A percentile compares a stretch with the other conserved stretches of the same genome.
Conservation (phyloP, 2,797 vertebrate species). For the Decapterus maruadsi region DNA sequence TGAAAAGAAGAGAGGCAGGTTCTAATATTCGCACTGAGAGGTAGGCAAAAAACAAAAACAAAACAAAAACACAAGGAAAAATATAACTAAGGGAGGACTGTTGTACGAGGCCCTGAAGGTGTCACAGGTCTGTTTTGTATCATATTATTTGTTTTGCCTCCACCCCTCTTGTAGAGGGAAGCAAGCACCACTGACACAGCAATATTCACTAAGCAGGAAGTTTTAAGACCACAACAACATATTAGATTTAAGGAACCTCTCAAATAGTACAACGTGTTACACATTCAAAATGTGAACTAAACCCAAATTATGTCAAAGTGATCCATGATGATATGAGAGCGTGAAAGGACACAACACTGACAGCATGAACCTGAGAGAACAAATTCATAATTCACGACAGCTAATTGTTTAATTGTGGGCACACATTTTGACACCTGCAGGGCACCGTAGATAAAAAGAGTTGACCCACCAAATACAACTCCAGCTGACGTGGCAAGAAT, state of each 20-base stretch:
- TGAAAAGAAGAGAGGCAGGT: constrained; percentile 13
- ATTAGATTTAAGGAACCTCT: too few relatives aligned
- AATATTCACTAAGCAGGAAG: too few relatives aligned
- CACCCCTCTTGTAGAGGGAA: too few relatives aligned
- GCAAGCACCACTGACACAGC: too few relatives aligned
- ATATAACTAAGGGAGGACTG: neutral
- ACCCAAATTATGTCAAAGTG: neutral
- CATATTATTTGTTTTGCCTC: neutral
- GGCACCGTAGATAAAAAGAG: neutral
- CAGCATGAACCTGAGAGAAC: too few relatives aligned
- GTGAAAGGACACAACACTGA: too few relatives aligned
- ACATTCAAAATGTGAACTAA: too few relatives aligned
- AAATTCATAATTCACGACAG: neutral
- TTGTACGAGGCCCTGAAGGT: constrained; percentile 1
- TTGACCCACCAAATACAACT: neutral
- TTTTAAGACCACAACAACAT: too few relatives aligned
- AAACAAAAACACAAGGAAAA: neutral
- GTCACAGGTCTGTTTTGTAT: neutral
- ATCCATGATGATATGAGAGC: neutral
- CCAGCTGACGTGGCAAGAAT: constrained; percentile 4
- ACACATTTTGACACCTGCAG: neutral
- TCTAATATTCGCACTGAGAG: neutral
- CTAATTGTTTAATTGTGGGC: neutral
- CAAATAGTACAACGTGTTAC: too few relatives aligned
- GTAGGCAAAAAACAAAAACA: neutral